Percentiles rank a stretch among this genome's conserved stretches.
Conservation (phyloP, 1,140 invertebrate genomes). For the Parapsyche elsis region DNA sequence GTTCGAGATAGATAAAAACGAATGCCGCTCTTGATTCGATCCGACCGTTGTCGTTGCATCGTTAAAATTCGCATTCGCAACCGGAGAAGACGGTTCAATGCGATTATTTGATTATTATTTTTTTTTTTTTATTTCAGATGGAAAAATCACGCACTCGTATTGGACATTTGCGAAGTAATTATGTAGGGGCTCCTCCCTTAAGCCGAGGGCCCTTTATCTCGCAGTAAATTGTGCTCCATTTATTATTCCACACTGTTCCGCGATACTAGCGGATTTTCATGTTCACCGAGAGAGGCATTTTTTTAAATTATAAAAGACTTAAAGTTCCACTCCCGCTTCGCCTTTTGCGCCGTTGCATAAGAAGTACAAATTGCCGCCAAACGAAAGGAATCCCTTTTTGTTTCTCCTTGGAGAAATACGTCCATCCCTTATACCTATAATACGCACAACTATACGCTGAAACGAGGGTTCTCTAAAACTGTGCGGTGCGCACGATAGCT, state of each 20-base stretch:
- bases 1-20: too few relatives aligned
- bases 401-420: not conserved
- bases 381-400: not conserved
- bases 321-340: not conserved
- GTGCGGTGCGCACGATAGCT: too few relatives aligned
- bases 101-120: too few relatives aligned
- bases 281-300: conserved; percentile 7
- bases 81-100: too few relatives aligned
- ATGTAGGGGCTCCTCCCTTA: not conserved
- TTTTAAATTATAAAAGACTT: conserved; percentile 6
- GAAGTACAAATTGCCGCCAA: not conserved
- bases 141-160: not conserved
- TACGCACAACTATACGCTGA: too few relatives aligned
- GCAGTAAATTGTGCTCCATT: conserved; percentile 3
- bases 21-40: too few relatives aligned
- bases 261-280: conserved; percentile 7
- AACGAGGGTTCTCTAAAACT: too few relatives aligned
- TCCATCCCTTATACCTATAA: too few relatives aligned
- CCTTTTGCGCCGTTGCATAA: not conserved
- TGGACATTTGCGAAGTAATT: not conserved
- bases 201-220: not conserved
- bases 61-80: too few relatives aligned
- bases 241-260: conserved; percentile 3
- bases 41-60: too few relatives aligned
- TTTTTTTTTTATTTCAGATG: not conserved